Percentiles rank a stretch among this genome's conserved stretches.
phyloP scores from a whole-genome alignment of 2,113 vertebrate species.

The Glaucidium brasilianum region DNA sequence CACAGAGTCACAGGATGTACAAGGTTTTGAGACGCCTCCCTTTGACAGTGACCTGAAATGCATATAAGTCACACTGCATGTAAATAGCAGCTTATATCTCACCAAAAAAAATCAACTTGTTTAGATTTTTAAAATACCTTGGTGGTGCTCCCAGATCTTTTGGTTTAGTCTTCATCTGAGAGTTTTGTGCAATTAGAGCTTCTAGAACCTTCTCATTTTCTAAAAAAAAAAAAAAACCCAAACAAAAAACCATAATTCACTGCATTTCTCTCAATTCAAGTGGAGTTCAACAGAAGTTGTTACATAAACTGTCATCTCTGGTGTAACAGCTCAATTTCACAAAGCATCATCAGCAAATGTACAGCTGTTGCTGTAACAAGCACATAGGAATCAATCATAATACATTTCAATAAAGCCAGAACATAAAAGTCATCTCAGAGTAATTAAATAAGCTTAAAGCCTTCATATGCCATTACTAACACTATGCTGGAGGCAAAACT shows the following conservation, averaged over 20 bases:
- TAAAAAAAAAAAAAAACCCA: background rate
- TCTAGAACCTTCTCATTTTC: slow-evolving; percentile 63
- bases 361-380: background rate
- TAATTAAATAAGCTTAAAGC: background rate
- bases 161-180: slow-evolving; percentile 54
- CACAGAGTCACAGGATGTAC: slow-evolving; percentile 58
- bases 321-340: background rate
- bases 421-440: background rate
- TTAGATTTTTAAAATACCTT: slow-evolving; percentile 60
- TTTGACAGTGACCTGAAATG: slow-evolving; percentile 64
- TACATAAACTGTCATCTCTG: background rate
- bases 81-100: background rate
- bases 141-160: slow-evolving; percentile 45
- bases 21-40: slow-evolving; percentile 46
- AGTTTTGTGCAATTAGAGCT: slow-evolving; percentile 60
- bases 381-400: background rate
- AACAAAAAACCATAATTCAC: background rate
- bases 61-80: background rate
- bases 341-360: background rate
- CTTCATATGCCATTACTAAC: background rate
- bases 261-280: background rate
- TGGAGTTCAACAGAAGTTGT: background rate
- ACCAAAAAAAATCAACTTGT: background rate
- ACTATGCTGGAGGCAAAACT: background rate
- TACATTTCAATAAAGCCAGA: background rate